Base-by-base conservation (phyloP, 1,140 invertebrate genomes). In the Formica exsecta region DNA sequence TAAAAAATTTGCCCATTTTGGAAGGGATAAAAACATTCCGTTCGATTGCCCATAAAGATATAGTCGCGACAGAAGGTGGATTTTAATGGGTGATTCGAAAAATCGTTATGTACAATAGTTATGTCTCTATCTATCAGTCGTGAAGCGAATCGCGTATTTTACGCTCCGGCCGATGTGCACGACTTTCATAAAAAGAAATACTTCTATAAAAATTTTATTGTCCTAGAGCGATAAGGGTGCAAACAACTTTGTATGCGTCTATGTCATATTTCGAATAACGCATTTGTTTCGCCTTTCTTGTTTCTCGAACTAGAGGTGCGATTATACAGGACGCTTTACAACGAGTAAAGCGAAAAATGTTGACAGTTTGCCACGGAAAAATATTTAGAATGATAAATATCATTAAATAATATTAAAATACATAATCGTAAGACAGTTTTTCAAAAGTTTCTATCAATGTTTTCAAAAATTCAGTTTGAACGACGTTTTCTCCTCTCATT, bases 181-280 rank as follows among this genome's bases (percentile, higher is more conserved):
- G 38, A 61, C 7, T 61, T 79, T 36, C 16, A 13, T 44, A 44
- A 9, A 83, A 59, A 83, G 61, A 51, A 48, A 74, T 8, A 38
- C 7, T 70, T 70, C 16, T 70, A 62, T 74, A 62, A 83, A 61
- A 62, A 16, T 62, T 73, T 83, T 83, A 83, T 61, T 5, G 54
- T 61, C 3, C 4, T 1, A 22, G 32, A 62, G 13, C 48, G 68
- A 83, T 83, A 83, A 73, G 9, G 13, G 22, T 16, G 13, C 25
- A 4, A 68, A 73, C 57, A n/a, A 13, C 8, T 68, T 3, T 54
- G 32, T 29, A 5, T 36, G 19, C 68, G 6, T 25, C 32, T 36
- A 9, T 16, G 66, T 22, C 48, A 19, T 32, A 36, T 54, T 66
- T 29, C 1, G 2, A 3, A 71, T 57, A 76, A 74, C 7, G 32